Conservation (phyloP, 2,888 invertebrate species). For the Pammene fasciana region DNA sequence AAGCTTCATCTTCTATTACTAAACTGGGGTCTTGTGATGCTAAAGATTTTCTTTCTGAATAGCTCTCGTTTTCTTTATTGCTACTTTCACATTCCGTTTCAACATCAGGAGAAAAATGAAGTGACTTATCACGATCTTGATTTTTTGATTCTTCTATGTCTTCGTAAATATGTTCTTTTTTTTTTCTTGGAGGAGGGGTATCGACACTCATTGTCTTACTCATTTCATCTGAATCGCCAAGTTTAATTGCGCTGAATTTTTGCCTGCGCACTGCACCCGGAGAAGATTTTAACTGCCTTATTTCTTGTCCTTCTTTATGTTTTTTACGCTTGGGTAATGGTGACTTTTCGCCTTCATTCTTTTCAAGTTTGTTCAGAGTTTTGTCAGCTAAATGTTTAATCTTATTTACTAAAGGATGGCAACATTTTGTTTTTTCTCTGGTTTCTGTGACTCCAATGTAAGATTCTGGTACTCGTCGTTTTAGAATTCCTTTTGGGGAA, state of each 20-base stretch:
- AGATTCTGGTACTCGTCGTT: conserved; percentile 73
- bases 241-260: conserved; percentile 78
- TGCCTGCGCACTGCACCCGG: conserved; percentile 84
- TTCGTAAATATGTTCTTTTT: conserved; percentile 85
- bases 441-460: conserved; percentile 75
- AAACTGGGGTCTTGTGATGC: conserved; percentile 79
- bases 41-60: conserved; percentile 72
- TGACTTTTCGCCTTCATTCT: conserved; percentile 71
- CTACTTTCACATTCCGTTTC: conserved; percentile 59
- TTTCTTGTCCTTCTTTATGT: conserved; percentile 83
- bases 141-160: conserved; percentile 81
- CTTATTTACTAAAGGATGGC: conserved; percentile 86
- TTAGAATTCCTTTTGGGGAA: conserved; percentile 81
- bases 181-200: conserved; percentile 76
- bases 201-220: conserved; percentile 75
- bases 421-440: conserved; percentile 80
- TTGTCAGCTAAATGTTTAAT: conserved; percentile 86
- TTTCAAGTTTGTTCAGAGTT: conserved; percentile 81
- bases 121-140: conserved; percentile 66
- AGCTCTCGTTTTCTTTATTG: conserved; percentile 76
- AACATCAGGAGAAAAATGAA: conserved; percentile 77
- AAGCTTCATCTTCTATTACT: conserved; percentile 65
- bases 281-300: conserved; percentile 84
- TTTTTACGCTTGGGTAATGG: conserved; percentile 73
- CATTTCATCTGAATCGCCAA: conserved; percentile 80